Base-by-base conservation (phyloP, 2,888 invertebrate genomes). In the Platycheirus albimanus region DNA sequence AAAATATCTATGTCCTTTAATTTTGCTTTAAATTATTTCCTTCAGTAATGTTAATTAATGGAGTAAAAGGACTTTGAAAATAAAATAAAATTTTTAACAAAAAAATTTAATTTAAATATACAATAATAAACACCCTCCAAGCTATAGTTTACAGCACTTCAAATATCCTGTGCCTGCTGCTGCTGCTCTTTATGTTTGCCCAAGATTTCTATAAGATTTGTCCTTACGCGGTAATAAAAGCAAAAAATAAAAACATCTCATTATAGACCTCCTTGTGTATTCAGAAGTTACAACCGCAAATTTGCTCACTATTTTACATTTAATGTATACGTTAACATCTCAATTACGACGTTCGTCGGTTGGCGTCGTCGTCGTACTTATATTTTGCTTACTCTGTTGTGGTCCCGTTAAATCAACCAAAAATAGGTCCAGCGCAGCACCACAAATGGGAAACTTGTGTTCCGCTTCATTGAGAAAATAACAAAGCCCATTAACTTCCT, bases 401-500 rank as follows among this genome's bases (percentile, higher is more conserved):
- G 54, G 8, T 72, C 0, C 15, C 33, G 20, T 64, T 45, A 24
- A 58, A 58, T 38, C 52, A 43, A 64, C 64, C 64, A 47, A 47
- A 74, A 56, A 64, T 49, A 49, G n/a, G 58, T 7, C 11, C 63
- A 43, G 8, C 52, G 30, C 30, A 33, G 30, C 8, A 4, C 30
- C 64, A 43, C 66, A 74, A 74, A 74, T 74, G 74, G 74, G 38
- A 28, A 74, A 56, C 56, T 58, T 66, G 74, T 74, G 66, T 74
- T 66, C 56, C 19, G n/a, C 38, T 24, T 49, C 74, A 56, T 41
- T 56, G 20, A 20, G 24, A 10, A 33, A 52, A 56, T 49, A 70
- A 58, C 49, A 30, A 47, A n/a, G 36, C 30, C 33, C 43, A 43
- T 33, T 43, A 67, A 67, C 38, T 33, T 47, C 20, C 38, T 56